Base-by-base conservation (phyloP, 2,888 invertebrate species). In the Acanthosepion esculentum region DNA sequence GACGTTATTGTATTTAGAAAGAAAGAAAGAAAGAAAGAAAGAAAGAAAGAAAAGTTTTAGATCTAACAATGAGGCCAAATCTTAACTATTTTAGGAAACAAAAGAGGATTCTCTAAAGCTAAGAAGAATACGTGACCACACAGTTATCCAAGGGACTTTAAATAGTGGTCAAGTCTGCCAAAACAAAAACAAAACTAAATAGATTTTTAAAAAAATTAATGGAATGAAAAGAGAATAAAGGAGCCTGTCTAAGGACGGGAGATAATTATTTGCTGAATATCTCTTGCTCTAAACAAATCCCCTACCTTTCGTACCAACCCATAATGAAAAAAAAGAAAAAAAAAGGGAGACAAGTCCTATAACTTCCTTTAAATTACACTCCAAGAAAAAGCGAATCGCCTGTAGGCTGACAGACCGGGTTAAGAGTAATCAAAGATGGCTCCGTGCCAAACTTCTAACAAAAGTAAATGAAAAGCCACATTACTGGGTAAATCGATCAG, bases 391-490 rank as follows among this genome's bases (percentile, higher is more conserved):
- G 78, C 78, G 78, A 78, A n/a, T 78, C 33, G 78, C 78, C 78
- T 78, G 78, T n/a, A 78, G 78, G 78, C 78, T 78, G 78, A 78
- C 78, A 78, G 78, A 78, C n/a, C 78, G 78, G 78, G 23, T 78
- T 78, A 78, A 78, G n/a, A 78, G 78, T 78, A 78, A 78, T 33
- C n/a, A 78, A 78, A 78, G 78, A n/a, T 33, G 78, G 78, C 78
- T n/a, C n/a, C 3, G 12, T n/a, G 78, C 78, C 78, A 78, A 33
- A n/a, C 15, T 78, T 78, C 78, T 78, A n/a, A 33, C 12, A n/a
- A n/a, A 78, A 78, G 78, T 78, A 78, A 78, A 78, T 78, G 78
- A 78, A 78, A n/a, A 78, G 78, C 78, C 78, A 78, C 78, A 78
- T 78, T 78, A 78, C 78, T 78, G n/a, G 3, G 12, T 23, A n/a